Conservation (phyloP, 2,113 vertebrate species). For the Vombatus ursinus region DNA sequence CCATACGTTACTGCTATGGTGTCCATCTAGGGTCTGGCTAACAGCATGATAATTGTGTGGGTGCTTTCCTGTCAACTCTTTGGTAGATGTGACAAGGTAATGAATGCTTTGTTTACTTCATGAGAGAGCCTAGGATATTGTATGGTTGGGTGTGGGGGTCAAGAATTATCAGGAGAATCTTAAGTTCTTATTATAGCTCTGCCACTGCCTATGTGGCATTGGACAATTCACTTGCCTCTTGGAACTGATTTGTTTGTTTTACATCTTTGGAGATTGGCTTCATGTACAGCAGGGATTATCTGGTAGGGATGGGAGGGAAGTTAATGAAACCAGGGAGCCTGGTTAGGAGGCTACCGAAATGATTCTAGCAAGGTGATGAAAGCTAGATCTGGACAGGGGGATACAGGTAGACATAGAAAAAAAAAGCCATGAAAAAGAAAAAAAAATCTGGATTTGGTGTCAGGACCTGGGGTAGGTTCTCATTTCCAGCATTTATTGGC, state of each 20-base stretch:
- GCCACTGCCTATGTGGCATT: background rate
- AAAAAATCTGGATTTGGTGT: background rate
- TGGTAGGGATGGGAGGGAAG: background rate
- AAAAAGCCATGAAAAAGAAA: background rate
- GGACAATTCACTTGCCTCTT: background rate
- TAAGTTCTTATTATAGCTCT: background rate
- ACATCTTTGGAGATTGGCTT: background rate
- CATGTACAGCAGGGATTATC: background rate
- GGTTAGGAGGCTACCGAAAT: background rate
- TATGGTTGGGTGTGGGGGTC: background rate
- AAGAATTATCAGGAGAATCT: background rate
- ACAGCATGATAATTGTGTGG: conserved; percentile 97
- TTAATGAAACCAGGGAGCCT: background rate
- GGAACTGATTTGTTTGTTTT: background rate
- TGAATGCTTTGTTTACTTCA: background rate
- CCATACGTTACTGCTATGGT: conserved; percentile 96
- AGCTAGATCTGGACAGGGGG: background rate
- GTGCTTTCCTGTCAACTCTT: conserved; percentile 93
- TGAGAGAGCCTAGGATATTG: background rate
- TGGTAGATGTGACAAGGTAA: background rate
- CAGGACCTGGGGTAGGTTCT: too few relatives aligned
- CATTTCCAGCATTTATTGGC: too few relatives aligned
- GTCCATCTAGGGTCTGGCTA: conserved; percentile 96
- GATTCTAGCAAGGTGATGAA: background rate
- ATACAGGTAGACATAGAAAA: background rate